Base-by-base conservation (phyloP, 1,140 invertebrate genomes). In the Acromyrmex echinatior region DNA sequence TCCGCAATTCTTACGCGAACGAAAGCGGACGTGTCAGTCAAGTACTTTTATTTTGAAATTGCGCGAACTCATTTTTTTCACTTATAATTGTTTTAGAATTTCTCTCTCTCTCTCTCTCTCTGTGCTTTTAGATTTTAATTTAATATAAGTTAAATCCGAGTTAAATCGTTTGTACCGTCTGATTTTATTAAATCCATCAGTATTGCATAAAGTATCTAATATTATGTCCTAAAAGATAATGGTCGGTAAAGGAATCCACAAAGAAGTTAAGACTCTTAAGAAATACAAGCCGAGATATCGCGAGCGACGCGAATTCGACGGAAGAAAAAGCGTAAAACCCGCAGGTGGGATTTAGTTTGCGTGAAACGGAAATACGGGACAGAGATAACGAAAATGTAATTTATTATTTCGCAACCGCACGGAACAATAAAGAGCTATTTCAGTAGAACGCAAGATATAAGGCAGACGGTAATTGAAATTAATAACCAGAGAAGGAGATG, bases 391-490 rank as follows among this genome's bases (percentile, higher is more conserved):
- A 66, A 80, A 71, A 65, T 53, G 53, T 85, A 66, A 89, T 87
- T 90, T 88, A 88, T 87, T 86, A 66, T 88, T 85, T 86, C 79
- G 49, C 76, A 68, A 66, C 85, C 66, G 39, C 39, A 68, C 28
- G 71, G 28, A 71, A 90, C 77, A 90, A 90, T 90, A 76, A 86
- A 68, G 87, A 56, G 70, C 51, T 71, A 58, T 66, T 71, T 66
- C 65, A 51, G n/a, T 65, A 82, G 71, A 25, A 60, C 80, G 45
- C 12, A 25, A 65, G 86, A 18, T 88, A 88, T 87, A 78, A 82
- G 82, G 49, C 58, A 51, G 28, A 21, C 28, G 70, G 74, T 88
- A 89, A 88, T 89, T 89, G 85, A 86, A 90, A 90, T 90, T 90
- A 90, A 90, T 90, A 89, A 89, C 74, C 39, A 31, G 68, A 45